These are phyloP conservation scores for Gadus macrocephalus DNA, from an alignment of 2,113 vertebrate species.

Conservation along the genomic window DNA sequence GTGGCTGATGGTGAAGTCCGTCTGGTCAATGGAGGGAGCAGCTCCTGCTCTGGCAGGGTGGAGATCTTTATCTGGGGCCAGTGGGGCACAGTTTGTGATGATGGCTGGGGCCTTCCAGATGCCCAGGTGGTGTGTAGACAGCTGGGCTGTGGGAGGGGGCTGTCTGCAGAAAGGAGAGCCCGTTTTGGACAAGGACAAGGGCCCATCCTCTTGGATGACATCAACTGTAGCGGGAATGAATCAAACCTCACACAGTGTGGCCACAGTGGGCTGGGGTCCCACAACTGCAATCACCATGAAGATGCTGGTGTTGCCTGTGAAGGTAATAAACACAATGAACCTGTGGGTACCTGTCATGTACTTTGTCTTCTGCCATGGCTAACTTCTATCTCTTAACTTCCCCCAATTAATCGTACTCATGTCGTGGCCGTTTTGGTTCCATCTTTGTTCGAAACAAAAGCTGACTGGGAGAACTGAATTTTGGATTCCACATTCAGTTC, in stretches of 20 bases:
- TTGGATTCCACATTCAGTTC: too few relatives aligned
- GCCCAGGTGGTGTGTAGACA: slow-evolving; percentile 35
- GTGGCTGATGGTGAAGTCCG: too few relatives aligned
- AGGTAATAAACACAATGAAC: slow-evolving; percentile 15
- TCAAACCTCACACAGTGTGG: slow-evolving; percentile 29
- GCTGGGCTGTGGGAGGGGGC: slow-evolving; percentile 45
- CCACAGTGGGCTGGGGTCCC: slow-evolving; percentile 31
- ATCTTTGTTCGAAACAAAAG: too few relatives aligned
- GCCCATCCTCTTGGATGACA: slow-evolving; percentile 53
- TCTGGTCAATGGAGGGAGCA: slow-evolving; percentile 45
- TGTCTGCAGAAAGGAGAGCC: too few relatives aligned
- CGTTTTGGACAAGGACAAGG: slow-evolving; percentile 22
- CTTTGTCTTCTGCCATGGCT: background rate
- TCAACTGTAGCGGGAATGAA: slow-evolving; percentile 11
- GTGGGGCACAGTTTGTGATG: too few relatives aligned
- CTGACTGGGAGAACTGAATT: too few relatives aligned
- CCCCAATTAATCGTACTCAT: too few relatives aligned
- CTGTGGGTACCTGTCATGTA: too few relatives aligned
- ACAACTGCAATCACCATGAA: slow-evolving; percentile 33
- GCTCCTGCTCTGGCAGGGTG: too few relatives aligned
- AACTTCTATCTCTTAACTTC: too few relatives aligned
- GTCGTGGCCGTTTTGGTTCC: background rate
- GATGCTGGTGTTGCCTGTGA: slow-evolving; percentile 34
- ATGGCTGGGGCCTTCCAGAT: too few relatives aligned
- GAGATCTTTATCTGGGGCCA: too few relatives aligned